Evolutionary conservation across 2,113 vertebrate genomes (phyloP).

Genomic region (Casuarius casuarius): DNA sequence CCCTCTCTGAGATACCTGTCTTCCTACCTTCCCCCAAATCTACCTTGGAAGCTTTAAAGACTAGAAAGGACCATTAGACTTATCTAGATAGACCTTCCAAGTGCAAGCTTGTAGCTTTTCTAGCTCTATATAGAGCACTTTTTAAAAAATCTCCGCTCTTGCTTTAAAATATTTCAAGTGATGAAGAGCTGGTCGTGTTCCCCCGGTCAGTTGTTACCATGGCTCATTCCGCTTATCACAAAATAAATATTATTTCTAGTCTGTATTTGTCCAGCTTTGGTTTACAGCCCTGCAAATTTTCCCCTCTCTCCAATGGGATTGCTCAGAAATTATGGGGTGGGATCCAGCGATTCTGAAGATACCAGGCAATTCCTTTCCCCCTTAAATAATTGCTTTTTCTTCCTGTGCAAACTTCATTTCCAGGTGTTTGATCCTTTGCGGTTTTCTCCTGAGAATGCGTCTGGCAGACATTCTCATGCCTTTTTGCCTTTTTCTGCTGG

Average conservation of each 20-base stretch:
- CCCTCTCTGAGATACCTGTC: neutral
- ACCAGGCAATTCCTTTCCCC: neutral
- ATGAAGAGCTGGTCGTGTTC: neutral
- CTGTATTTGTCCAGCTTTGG: neutral
- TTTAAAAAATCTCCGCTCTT: neutral
- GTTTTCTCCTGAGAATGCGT: slow-evolving; percentile 83
- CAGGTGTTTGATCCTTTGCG: slow-evolving; percentile 86
- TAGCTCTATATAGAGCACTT: neutral
- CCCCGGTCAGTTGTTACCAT: neutral
- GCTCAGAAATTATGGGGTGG: neutral
- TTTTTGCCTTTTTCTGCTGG: slow-evolving; percentile 87
- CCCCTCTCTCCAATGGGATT: neutral
- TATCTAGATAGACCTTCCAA: neutral
- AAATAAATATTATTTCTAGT: neutral
- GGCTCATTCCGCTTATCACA: no score
- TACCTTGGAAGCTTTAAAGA: neutral
- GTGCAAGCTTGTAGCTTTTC: neutral
- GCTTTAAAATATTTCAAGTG: neutral
- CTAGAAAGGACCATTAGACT: neutral
- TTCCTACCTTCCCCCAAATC: no score
- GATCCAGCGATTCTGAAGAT: neutral
- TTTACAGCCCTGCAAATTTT: neutral
- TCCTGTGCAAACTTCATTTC: neutral
- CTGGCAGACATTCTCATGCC: slow-evolving; percentile 81
- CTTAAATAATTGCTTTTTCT: neutral